Evolutionary conservation across 2,888 invertebrate genomes (phyloP).

Genomic region (Synergus japonicus): DNA sequence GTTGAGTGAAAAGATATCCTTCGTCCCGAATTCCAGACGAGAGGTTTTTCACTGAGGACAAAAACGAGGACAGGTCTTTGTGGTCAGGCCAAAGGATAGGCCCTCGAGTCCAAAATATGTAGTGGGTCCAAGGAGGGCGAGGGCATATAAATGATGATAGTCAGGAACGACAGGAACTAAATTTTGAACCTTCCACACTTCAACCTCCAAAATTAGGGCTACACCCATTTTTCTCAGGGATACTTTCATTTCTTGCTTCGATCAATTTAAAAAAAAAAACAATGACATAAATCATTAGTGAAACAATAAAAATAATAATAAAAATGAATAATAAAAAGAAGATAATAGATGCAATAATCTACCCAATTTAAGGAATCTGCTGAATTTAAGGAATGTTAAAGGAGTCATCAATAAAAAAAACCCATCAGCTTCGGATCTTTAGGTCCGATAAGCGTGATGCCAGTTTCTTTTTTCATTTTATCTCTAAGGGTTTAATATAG

Average conservation of each 20-base stretch:
- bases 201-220: neutral
- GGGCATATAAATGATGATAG: constrained; percentile 29
- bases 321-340: neutral
- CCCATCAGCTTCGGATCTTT: neutral
- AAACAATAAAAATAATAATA: neutral
- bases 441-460: constrained; percentile 7
- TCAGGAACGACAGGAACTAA: constrained; percentile 7
- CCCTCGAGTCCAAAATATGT: constrained; percentile 7
- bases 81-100: constrained; percentile 29
- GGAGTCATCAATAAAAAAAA: neutral
- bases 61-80: constrained; percentile 31
- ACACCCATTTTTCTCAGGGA: neutral
- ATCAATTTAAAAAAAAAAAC: neutral
- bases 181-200: constrained; percentile 14
- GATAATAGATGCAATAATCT: neutral
- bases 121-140: constrained; percentile 15
- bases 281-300: neutral
- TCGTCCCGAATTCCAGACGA: constrained; percentile 16
- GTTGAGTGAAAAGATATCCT: neutral
- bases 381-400: constrained; percentile 25
- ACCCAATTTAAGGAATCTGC: neutral
- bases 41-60: constrained; percentile 35
- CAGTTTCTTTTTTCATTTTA: constrained; percentile 14
- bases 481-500: constrained; percentile 26
- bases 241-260: neutral